Base-by-base conservation (phyloP, 2,888 invertebrate species). In the Hirudinaria manillensis region DNA sequence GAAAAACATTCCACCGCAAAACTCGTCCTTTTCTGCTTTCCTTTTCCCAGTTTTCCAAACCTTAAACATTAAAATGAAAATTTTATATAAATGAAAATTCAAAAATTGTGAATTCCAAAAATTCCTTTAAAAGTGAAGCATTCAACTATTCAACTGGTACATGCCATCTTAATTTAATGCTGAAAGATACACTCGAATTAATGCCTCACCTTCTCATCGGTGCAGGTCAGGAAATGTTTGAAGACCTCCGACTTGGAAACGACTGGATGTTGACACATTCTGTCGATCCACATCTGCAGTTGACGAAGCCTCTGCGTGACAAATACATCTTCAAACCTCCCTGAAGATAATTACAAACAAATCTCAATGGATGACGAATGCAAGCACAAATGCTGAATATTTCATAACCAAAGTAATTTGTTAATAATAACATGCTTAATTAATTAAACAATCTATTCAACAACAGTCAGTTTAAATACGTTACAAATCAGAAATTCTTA, bases 31-130 rank as follows among this genome's bases (percentile, higher is more conserved):
- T 86, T 99, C 98, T 0, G 98, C 98, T 85, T 90, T 91, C 78
- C 98, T 88, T 86, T 98, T 98, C 3, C 98, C 98, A 70, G 90
- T 90, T 87, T 98, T 99, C 98, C 98, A 99, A 80, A 92, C 83
- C 85, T 87, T 75, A n/a, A 21, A 45, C 21, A 13, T 45, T 24
- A 55, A 34, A 70, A 74, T 21, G n/a, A 45, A 38, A 10, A 32
- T 32, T 36, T 32, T 16, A 70, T 70, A 27, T 24, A 68, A 29
- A 4, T 67, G 4, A 67, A 10, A 27, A 45, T 45, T 45, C 13
- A 45, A 10, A 45, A 45, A 45, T 29, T 19, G 19, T 61, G 10
- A 61, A 61, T 29, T 61, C 21, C 55, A 53, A 29, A 29, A 29
- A 16, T 3, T 45, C 45, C 45, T 4, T 45, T 10, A 45, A 45